Conservation (phyloP, 2,888 invertebrate species). For the Drosophila austrosaltans region DNA sequence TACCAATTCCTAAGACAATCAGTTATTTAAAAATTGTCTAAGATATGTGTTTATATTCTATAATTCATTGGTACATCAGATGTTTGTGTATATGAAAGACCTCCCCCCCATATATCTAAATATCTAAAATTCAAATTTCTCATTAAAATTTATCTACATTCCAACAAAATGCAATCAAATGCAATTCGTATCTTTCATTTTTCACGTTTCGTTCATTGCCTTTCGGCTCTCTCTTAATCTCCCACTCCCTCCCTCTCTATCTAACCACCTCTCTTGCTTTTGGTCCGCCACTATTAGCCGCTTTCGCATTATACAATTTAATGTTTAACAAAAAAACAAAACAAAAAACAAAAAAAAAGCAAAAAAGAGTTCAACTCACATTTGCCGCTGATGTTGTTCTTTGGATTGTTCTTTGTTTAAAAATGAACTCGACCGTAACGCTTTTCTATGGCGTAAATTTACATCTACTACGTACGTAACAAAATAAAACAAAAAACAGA, state of each 20-base stretch:
- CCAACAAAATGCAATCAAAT: constrained; percentile 57
- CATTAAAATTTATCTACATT: constrained; percentile 34
- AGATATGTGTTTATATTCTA: too few species aligned
- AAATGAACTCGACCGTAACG: constrained; percentile 83
- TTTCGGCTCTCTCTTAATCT: constrained; percentile 41
- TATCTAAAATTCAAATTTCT: constrained; percentile 38
- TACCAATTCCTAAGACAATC: too few species aligned
- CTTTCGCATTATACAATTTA: constrained; percentile 78
- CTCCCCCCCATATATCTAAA: constrained; percentile 2
- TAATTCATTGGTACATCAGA: too few species aligned
- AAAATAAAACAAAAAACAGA: constrained; percentile 56
- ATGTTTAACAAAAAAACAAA: constrained; percentile 60
- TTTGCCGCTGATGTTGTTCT: constrained; percentile 75
- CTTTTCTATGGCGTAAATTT: constrained; percentile 83
- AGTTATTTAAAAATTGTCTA: too few species aligned
- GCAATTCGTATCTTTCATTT: constrained; percentile 67
- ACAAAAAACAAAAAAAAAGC: constrained; percentile 8
- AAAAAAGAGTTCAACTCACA: constrained; percentile 57
- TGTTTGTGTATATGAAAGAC: too few species aligned
- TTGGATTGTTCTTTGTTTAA: constrained; percentile 83
- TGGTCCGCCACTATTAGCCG: constrained; percentile 63
- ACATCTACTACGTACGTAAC: constrained; percentile 78
- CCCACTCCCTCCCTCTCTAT: constrained; percentile 19
- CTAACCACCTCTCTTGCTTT: constrained; percentile 8
- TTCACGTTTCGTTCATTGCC: constrained; percentile 69